Conservation (phyloP, 2,888 invertebrate species). For the Nomada hirtipes region DNA sequence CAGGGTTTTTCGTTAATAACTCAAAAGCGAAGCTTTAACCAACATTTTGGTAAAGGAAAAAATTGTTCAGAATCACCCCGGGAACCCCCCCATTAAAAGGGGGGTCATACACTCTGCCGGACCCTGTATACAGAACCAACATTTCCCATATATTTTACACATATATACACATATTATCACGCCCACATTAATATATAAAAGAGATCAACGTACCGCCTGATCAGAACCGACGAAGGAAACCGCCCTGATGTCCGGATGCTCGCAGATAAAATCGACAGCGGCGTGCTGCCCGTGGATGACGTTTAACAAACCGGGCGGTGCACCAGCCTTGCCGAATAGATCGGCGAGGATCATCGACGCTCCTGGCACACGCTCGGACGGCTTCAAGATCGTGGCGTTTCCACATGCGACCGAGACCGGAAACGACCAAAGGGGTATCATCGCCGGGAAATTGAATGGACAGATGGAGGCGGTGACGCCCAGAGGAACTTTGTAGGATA, state of each 20-base stretch:
- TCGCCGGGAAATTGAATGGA: slow-evolving; percentile 99
- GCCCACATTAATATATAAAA: background rate
- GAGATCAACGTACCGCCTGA: slow-evolving; percentile 88
- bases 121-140: too few species aligned
- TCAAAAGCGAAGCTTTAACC: too few species aligned
- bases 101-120: too few species aligned
- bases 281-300: slow-evolving; percentile 98
- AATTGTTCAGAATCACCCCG: too few species aligned
- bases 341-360: slow-evolving; percentile 98
- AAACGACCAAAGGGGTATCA: slow-evolving; percentile 99
- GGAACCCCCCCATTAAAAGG: too few species aligned
- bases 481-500: slow-evolving; percentile 95
- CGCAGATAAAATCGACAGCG: slow-evolving; percentile 98
- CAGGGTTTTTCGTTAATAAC: too few species aligned
- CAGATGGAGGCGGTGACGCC: slow-evolving; percentile 98
- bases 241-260: slow-evolving; percentile 97
- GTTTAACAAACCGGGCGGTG: slow-evolving; percentile 98
- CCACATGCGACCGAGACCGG: slow-evolving; percentile 95
- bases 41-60: too few species aligned
- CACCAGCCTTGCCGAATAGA: slow-evolving; percentile 96
- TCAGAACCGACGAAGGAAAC: slow-evolving; percentile 99
- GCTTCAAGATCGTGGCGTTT: slow-evolving; percentile 97
- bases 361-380: slow-evolving; percentile 99
- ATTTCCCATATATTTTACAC: too few species aligned
- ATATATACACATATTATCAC: too few species aligned